Percentiles rank a stretch among this genome's conserved stretches.
These are phyloP conservation scores for Phrixothrix hirtus DNA, from an alignment of 2,888 invertebrate species.

Conservation along the genomic window DNA sequence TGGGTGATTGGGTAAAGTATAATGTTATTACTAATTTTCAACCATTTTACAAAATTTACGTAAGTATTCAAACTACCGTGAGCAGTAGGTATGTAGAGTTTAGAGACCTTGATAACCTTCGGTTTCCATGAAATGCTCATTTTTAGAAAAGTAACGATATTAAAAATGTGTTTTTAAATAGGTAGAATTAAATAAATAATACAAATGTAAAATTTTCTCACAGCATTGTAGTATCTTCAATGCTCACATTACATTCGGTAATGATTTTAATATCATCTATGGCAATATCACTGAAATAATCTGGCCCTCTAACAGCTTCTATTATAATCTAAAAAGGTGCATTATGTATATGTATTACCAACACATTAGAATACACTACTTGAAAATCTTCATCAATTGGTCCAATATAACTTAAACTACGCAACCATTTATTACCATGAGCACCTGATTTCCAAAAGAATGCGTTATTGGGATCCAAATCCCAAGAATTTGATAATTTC, in stretches of 20 bases:
- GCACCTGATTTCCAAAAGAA: slow-evolving; percentile 69
- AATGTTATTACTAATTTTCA: too few relatives aligned
- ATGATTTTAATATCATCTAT: slow-evolving; percentile 77
- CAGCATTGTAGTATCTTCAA: slow-evolving; percentile 43
- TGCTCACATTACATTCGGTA: slow-evolving; percentile 58
- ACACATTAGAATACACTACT: too few relatives aligned
- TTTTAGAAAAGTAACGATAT: too few relatives aligned
- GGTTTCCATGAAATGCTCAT: too few relatives aligned
- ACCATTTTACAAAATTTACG: too few relatives aligned
- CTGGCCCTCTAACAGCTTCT: slow-evolving; percentile 70
- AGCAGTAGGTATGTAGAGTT: too few relatives aligned
- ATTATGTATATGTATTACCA: too few relatives aligned
- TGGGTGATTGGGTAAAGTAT: too few relatives aligned
- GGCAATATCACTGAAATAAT: slow-evolving; percentile 76
- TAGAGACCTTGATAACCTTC: too few relatives aligned
- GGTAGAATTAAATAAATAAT: neutral
- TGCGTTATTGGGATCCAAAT: slow-evolving; percentile 55
- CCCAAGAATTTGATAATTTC: slow-evolving; percentile 50
- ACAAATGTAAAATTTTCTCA: slow-evolving; percentile 33
- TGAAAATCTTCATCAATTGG: slow-evolving; percentile 61
- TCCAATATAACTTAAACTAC: slow-evolving; percentile 57
- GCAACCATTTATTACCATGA: slow-evolving; percentile 71
- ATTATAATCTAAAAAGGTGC: slow-evolving; percentile 67
- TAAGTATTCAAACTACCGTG: too few relatives aligned
- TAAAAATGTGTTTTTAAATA: too few relatives aligned